A percentile compares a stretch with the other conserved stretches of the same genome.
Conservation (phyloP, 2,888 invertebrate species). For the Cerastoderma edule region DNA sequence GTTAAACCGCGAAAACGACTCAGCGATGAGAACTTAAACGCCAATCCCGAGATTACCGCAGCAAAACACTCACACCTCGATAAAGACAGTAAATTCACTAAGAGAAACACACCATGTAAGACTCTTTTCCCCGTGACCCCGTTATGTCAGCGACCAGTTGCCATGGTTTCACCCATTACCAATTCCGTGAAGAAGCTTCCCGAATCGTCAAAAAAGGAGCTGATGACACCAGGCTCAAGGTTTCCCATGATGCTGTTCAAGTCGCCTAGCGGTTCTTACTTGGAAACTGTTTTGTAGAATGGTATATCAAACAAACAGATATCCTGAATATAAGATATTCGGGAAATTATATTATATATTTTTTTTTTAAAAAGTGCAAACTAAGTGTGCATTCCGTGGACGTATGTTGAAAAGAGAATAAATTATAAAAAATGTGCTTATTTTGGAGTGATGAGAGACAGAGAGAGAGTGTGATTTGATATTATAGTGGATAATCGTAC, state of each 20-base stretch:
- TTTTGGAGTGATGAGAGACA: background rate
- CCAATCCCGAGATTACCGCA: constrained; percentile 45
- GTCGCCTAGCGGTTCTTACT: constrained; percentile 57
- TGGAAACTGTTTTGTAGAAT: constrained; percentile 61
- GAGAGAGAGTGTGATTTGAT: background rate
- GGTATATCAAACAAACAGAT: background rate
- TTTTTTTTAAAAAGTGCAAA: constrained; percentile 15
- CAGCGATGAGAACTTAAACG: constrained; percentile 58
- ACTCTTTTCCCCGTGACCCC: constrained; percentile 62
- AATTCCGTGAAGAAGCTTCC: constrained; percentile 63
- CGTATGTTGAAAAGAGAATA: background rate
- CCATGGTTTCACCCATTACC: constrained; percentile 73
- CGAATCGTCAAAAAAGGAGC: constrained; percentile 61
- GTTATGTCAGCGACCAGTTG: constrained; percentile 60
- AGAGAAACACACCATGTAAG: constrained; percentile 54
- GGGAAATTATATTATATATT: background rate
- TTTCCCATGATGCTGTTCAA: constrained; percentile 60
- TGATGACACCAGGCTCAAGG: constrained; percentile 68
- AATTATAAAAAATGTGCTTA: background rate
- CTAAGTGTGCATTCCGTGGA: constrained; percentile 11
- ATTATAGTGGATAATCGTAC: constrained; percentile 1
- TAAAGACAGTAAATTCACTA: constrained; percentile 65
- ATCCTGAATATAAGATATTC: constrained; percentile 17
- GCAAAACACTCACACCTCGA: constrained; percentile 59
- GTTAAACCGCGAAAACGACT: constrained; percentile 56